phyloP scores from a whole-genome alignment of 2,113 vertebrate species.

The Indri indri region DNA sequence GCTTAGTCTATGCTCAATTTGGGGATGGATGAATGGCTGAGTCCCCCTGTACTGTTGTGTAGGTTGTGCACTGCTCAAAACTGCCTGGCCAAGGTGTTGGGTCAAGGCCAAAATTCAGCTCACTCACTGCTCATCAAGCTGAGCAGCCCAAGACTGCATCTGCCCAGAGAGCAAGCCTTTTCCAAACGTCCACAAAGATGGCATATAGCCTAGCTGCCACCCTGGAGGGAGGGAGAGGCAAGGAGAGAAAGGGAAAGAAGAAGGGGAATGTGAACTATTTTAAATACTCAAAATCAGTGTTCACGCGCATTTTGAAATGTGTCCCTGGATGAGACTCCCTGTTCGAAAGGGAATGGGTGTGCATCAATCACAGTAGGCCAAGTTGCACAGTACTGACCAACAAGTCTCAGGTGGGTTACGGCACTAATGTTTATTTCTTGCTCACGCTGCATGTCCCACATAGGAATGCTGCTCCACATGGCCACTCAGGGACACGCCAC shows the following conservation, averaged over 20 bases:
- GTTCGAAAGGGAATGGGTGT: too few relatives aligned
- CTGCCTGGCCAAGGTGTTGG: fast-evolving
- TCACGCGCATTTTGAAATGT: not conserved
- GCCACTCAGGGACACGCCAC: fast-evolving
- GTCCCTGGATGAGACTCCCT: too few relatives aligned
- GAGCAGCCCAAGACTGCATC: not conserved
- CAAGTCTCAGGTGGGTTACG: not conserved
- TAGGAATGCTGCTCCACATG: fast-evolving
- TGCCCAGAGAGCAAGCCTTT: not conserved
- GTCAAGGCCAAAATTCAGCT: not conserved
- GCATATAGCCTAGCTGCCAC: not conserved
- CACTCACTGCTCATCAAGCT: not conserved
- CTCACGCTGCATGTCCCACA: fast-evolving
- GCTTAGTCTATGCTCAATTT: not conserved
- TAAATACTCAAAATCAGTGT: not conserved
- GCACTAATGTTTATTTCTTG: not conserved
- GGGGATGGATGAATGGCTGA: not conserved
- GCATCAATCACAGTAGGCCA: fast-evolving
- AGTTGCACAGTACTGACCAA: not conserved
- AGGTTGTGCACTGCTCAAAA: not conserved
- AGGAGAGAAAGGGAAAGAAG: not conserved
- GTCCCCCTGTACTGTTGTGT: not conserved
- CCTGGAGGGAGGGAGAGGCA: not conserved
- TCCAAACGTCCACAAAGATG: not conserved
- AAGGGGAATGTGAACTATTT: not conserved